Base-by-base conservation (phyloP, 2,113 vertebrate genomes). In the Psammodynastes pulverulentus region DNA sequence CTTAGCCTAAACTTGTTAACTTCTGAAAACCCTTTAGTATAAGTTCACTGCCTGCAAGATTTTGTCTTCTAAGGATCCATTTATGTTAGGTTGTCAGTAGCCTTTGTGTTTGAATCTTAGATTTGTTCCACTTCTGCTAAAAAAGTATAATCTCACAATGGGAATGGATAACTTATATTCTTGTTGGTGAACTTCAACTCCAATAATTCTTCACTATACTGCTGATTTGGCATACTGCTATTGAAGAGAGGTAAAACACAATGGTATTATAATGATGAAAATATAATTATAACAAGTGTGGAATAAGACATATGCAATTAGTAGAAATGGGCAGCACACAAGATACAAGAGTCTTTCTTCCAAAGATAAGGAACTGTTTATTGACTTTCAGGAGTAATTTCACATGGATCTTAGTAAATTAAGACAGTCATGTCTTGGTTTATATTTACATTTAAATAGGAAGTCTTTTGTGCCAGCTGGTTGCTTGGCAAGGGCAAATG, bases 51-150 rank as follows among this genome's bases (percentile, higher is more conserved):
- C 45, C 53, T 0, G 0, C 3, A 1, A 24, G 26, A 29, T 21
- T 79, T 43, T 79, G 17, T 87, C 34, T 92, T 72, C 29, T 45
- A 84, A 54, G 23, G 85, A 62, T 84, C 95, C 52, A 34, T 72
- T 34, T 84, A 5, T 86, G 3, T 87, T 94, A 46, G 45, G 0
- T 43, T 94, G 93, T 26, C 9, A n/a, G 79, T 88, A n/a, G 3
- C 23, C 34, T 53, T 93, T 94, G 84, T 72, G 34, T 92, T 72
- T 58, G 39, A 89, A 39, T 79, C 34, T 79, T 79, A 34, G 34
- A 39, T 79, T 19, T 79, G 34, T 79, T 79, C 67, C 67, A 79
- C 67, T 79, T 21, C 34, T 43, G 72, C 34, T 79, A 79, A 79
- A 79, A 79, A 34, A 79, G 39, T 6, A 21, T 79, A 79, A 8